phyloP scores from a whole-genome alignment of 2,888 invertebrate genomes.

The Campoplex capitator region DNA sequence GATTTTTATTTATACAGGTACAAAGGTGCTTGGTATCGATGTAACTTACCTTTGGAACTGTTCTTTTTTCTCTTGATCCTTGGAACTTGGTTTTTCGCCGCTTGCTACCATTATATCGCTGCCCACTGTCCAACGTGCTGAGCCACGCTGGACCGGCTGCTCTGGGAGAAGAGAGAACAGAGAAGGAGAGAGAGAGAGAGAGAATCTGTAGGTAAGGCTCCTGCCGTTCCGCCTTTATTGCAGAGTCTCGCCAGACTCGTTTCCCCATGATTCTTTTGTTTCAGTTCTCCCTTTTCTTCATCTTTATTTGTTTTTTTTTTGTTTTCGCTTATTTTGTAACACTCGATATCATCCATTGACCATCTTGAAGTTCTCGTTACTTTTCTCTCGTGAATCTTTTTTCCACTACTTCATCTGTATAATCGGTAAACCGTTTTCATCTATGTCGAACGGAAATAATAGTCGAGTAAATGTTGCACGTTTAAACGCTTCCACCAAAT shows the following conservation, averaged over 20 bases:
- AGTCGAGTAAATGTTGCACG: background rate
- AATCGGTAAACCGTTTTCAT: background rate
- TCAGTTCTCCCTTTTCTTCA: background rate
- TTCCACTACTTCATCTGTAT: background rate
- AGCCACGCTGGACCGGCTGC: background rate
- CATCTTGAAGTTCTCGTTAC: background rate
- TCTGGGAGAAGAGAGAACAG: constrained; percentile 5
- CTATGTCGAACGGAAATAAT: background rate
- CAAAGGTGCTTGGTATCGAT: background rate
- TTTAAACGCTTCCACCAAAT: background rate
- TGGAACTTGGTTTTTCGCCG: constrained; percentile 22
- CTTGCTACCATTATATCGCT: constrained; percentile 28
- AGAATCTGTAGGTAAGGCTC: constrained; percentile 48
- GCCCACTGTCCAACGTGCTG: constrained; percentile 11
- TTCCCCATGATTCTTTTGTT: constrained; percentile 27
- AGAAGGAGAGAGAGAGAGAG: constrained; percentile 26
- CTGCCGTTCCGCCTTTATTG: constrained; percentile 61
- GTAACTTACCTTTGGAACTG: background rate
- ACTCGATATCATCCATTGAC: constrained; percentile 12
- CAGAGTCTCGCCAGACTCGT: constrained; percentile 54
- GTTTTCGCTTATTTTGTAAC: background rate
- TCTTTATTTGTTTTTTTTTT: background rate
- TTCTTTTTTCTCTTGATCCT: constrained; percentile 12
- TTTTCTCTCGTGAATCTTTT: background rate
- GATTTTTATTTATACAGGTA: background rate